Base-by-base conservation (phyloP, 2,888 invertebrate genomes). In the Pachliopta kotzebuea region DNA sequence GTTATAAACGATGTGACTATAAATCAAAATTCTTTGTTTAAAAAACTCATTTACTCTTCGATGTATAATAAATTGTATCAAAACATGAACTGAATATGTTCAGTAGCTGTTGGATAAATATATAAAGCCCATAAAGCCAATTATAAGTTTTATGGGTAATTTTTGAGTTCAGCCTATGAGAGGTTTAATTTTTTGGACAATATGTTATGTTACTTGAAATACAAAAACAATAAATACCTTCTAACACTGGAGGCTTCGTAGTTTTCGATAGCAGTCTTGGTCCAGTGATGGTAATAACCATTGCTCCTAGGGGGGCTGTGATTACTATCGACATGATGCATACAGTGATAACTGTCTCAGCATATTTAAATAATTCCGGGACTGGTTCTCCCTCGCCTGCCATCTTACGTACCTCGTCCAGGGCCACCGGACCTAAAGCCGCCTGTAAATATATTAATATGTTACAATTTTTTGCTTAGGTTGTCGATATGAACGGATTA, bases 291-390 rank as follows among this genome's bases (percentile, higher is more conserved):
- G 96, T 95, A 70, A 97, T 97, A 63, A 97, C 84, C 68, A 97
- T 95, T 20, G 97, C 97, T 0, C 97, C 97, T 1, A 96, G 90
- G 0, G 98, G 97, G 0, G 97, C 97, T 0, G 97, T 97, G 66
- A 98, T 85, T 29, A 98, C 93, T 69, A 97, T 97, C 23, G 96
- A 96, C 68, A 98, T 87, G 26, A 97, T 94, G 78, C 96, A 95
- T 63, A 96, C 87, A 63, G 95, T 96, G 76, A 97, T 90, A 24
- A 97, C 94, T 58, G 92, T 94, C 65, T 95, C 93, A 0, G 95
- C 96, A 79, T 95, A 95, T 14, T 85, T 83, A 54, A 92, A 80
- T 49, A 95, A 92, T 1, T 87, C 81, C 0, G 93, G 92, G 54
- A 81, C 70, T 75, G 81, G 56, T 74, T 77, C 65, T 17, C 82